Evolutionary conservation across 1,140 invertebrate species (phyloP).

Genomic region (Atta texana): DNA sequence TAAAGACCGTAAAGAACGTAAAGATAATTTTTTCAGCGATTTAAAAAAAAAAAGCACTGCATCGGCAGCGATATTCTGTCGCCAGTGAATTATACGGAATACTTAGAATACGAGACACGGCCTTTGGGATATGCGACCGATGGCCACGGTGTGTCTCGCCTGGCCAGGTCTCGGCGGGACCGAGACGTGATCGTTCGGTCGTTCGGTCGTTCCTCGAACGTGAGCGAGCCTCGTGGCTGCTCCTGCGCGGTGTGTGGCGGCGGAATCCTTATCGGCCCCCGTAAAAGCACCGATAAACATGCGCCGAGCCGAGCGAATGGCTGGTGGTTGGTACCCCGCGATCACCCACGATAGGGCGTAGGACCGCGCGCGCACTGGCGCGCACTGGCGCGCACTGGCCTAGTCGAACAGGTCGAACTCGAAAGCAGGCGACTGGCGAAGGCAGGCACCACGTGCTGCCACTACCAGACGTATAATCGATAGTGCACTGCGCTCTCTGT

Average conservation of each 20-base stretch:
- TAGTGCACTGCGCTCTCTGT: constrained; percentile 84
- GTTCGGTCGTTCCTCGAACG: not conserved
- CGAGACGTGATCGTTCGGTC: not conserved
- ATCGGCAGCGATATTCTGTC: not conserved
- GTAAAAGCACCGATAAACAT: constrained; percentile 51
- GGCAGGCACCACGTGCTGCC: constrained; percentile 82
- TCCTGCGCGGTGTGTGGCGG: not conserved
- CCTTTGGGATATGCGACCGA: not conserved
- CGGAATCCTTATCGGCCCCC: constrained; percentile 43
- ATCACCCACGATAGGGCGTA: constrained; percentile 49
- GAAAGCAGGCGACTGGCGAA: constrained; percentile 10
- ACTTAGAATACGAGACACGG: not conserved
- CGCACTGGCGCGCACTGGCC: constrained; percentile 14
- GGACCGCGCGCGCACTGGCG: constrained; percentile 37
- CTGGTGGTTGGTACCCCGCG: not conserved
- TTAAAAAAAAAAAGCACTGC: not conserved
- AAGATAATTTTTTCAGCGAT: not conserved
- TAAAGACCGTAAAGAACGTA: no score
- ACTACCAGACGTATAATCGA: constrained; percentile 78
- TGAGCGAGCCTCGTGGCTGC: no score
- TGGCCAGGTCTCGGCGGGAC: not conserved
- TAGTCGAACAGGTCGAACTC: constrained; percentile 54
- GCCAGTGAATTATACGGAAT: no score
- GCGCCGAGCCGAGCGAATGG: constrained; percentile 41
- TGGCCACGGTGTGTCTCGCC: not conserved